Evolutionary conservation across 2,888 invertebrate genomes (phyloP).

Genomic region (Pristionchus japonicus): DNA sequence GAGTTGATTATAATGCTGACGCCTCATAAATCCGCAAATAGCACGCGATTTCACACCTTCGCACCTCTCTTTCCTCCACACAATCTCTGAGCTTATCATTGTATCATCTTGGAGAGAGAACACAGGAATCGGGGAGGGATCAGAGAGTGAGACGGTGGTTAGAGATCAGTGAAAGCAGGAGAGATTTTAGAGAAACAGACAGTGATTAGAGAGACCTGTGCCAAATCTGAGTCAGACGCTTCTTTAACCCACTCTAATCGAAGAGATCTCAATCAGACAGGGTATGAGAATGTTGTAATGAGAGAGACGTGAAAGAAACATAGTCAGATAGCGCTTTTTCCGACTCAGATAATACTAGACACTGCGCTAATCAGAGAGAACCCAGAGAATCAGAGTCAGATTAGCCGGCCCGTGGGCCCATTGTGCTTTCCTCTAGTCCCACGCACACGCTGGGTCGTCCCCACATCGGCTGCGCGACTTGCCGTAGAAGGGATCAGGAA

Average conservation of each 20-base stretch:
- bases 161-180: not conserved
- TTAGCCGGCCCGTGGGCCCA: not conserved
- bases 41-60: not conserved
- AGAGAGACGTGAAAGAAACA: not conserved
- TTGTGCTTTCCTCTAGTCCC: not conserved
- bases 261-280: not conserved
- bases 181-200: not conserved
- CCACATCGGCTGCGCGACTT: not conserved
- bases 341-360: too few relatives aligned
- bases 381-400: not conserved
- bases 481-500: not conserved
- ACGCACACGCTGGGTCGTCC: not conserved
- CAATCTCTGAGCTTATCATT: not conserved
- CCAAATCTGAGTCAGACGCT: not conserved
- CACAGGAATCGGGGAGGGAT: not conserved
- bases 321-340: too few relatives aligned
- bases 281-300: not conserved
- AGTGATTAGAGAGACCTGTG: not conserved
- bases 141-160: not conserved
- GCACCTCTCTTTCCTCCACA: too few relatives aligned
- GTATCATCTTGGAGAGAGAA: not conserved
- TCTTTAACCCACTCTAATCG: not conserved
- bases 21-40: slow-evolving; percentile 23
- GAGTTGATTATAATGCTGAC: not conserved
- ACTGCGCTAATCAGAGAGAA: not conserved